Conservation (phyloP, 2,113 vertebrate genomes). For the Gymnogyps californianus region DNA sequence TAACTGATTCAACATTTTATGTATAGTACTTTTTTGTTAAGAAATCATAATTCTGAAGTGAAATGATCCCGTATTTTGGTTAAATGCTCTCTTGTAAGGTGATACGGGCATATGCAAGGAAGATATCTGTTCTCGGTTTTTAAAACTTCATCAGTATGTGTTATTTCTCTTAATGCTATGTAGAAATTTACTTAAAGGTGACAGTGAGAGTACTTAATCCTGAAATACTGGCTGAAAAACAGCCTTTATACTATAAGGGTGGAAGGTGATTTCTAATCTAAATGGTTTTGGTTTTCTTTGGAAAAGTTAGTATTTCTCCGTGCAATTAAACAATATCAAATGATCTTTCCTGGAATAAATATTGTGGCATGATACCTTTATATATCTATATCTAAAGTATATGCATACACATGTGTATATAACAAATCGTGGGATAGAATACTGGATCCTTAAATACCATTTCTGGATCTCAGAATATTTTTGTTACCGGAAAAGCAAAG, state of each 20-base stretch:
- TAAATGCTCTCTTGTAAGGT: neutral
- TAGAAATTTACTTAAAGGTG: neutral
- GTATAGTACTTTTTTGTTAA: neutral
- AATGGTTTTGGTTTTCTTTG: neutral
- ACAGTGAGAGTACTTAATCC: neutral
- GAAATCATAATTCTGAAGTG: neutral
- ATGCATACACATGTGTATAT: neutral
- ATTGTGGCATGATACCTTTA: neutral
- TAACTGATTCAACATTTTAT: neutral
- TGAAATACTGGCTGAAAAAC: neutral
- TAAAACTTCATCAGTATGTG: neutral
- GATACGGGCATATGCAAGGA: neutral
- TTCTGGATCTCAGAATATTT: neutral
- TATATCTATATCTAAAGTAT: neutral
- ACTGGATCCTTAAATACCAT: neutral
- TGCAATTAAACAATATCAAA: neutral
- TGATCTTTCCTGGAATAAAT: neutral
- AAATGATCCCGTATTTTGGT: neutral
- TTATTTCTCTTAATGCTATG: neutral
- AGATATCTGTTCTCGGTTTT: neutral
- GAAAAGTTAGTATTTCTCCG: neutral
- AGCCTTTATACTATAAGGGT: neutral
- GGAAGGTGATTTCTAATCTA: neutral
- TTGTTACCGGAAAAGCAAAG: neutral
- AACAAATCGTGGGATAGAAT: neutral